Conservation (phyloP, 2,888 invertebrate genomes). For the Trimorus sp. region DNA sequence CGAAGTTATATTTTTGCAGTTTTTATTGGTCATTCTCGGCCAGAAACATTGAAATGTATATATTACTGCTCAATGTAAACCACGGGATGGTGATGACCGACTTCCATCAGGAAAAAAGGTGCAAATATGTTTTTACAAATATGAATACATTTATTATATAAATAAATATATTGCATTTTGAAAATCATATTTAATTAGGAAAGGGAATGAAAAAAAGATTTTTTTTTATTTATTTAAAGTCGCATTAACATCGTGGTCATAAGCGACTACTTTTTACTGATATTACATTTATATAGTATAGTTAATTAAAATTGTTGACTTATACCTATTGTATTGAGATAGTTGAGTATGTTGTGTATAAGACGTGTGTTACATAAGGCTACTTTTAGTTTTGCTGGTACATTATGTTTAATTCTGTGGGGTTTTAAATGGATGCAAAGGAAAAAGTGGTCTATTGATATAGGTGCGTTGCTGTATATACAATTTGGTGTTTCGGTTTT, state of each 20-base stretch:
- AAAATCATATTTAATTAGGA: too few species aligned
- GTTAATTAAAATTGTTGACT: background rate
- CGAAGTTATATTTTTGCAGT: too few species aligned
- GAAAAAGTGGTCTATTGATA: slow-evolving; percentile 14
- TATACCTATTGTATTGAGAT: background rate
- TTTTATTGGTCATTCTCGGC: too few species aligned
- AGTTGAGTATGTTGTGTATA: background rate
- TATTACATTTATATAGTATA: slow-evolving; percentile 6
- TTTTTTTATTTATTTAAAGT: slow-evolving; percentile 26
- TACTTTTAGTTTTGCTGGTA: slow-evolving; percentile 4
- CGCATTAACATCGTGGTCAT: slow-evolving; percentile 23
- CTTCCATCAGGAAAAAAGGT: too few species aligned
- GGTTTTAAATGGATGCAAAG: background rate
- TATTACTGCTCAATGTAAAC: too few species aligned
- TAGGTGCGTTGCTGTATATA: background rate
- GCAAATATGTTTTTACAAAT: too few species aligned
- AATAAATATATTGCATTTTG: too few species aligned
- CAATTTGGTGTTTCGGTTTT: slow-evolving; percentile 9
- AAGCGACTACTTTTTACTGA: slow-evolving; percentile 12
- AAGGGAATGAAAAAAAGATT: too few species aligned
- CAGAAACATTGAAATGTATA: too few species aligned
- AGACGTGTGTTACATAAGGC: background rate
- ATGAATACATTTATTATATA: too few species aligned
- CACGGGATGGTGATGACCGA: too few species aligned
- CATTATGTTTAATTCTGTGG: background rate